Evolutionary conservation across 1,140 invertebrate species (phyloP), one percentile per base, ranked within the genome.

Genomic region (Maconellicoccus hirsutus): DNA sequence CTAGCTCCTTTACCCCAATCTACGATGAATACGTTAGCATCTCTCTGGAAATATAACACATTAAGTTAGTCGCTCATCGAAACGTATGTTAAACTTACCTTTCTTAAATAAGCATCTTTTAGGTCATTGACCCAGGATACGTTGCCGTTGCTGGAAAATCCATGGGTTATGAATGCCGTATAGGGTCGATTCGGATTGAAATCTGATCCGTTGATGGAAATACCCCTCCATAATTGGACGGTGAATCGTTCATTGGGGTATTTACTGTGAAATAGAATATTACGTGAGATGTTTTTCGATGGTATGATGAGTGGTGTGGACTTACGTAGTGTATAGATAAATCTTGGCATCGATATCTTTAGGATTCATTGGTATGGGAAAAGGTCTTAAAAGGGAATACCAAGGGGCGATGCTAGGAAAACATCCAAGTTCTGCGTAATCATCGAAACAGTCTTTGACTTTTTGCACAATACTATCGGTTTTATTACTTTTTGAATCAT

Each of bases 1-100:
- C 52, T 71, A 1, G 80, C 75, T 8, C 80, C 80, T 39, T 74
- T 72, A 26, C 77, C 76, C 80, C 80, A 81, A 72, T 80, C 77
- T 0, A 79, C 77, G 2, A 77, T 61, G 63, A 81, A 77, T 2
- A 81, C 73, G 73, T 81, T 81, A 26, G 75, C 77, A 71, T 80
- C 77, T 42, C 75, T 69, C 76, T 77, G n/a, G n/a, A 72, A 74
- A 26, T 72, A 23, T 71, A 1, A 25, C 0, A 26, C n/a, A n/a
- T n/a, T n/a, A n/a, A n/a, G n/a, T n/a, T n/a, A n/a, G n/a, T n/a
- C n/a, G n/a, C n/a, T 21, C 23, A 21, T 38, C 19, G 22, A 38
- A 38, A 63, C n/a, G n/a, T n/a, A 63, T 22, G 21, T 63, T n/a
- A n/a, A n/a, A 70, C 73, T 74, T 75, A 78, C 77, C 23, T 74